Base-by-base conservation (phyloP, 2,113 vertebrate genomes). In the Trochalopteron elliotii region DNA sequence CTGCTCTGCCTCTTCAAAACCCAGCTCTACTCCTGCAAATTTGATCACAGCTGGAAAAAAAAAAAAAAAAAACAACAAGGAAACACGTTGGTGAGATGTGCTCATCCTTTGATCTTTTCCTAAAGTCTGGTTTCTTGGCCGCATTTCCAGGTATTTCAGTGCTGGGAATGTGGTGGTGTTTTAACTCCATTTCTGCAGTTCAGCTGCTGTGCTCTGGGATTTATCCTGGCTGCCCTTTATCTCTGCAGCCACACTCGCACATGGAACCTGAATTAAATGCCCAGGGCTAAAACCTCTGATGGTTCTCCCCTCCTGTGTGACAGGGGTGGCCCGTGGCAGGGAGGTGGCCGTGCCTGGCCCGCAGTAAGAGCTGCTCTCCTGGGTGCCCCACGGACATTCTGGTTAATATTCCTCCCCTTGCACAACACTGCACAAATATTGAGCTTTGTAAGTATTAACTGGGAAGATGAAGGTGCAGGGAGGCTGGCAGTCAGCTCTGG, bases 251-350 rank as follows among this genome's bases (percentile, higher is more conserved):
- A 80, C 17, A 5, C 57, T 82, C 33, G 67, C n/a, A 18, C 40
- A 5, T 6, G 27, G 63, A 69, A 25, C 25, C 57, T 10, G 42
- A 45, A 24, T 31, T 87, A 39, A 90, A 27, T 59, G 57, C 57
- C 57, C 23, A 5, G n/a, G 57, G 57, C n/a, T 70, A 33, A 31
- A 39, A 6, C 35, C 31, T 65, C 13, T 52, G 87, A 9, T n/a
- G 39, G 5, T 59, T 37, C 24, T 20, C 12, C 28, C 3, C 0
- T 7, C n/a, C 21, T n/a, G 33, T 11, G 35, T 20, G 33, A 0
- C 12, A 5, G 6, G 0, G 31, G 59, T 72, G 68, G 11, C 87
- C 47, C 28, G 0, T 1, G 21, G 42, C 59, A 3, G 57, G 45
- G 55, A 64, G 23, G 55, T 25, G 50, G 47, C 37, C 4, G 19